Evolutionary conservation across 2,797 vertebrate species (phyloP).

Genomic region (Merluccius polli): DNA sequence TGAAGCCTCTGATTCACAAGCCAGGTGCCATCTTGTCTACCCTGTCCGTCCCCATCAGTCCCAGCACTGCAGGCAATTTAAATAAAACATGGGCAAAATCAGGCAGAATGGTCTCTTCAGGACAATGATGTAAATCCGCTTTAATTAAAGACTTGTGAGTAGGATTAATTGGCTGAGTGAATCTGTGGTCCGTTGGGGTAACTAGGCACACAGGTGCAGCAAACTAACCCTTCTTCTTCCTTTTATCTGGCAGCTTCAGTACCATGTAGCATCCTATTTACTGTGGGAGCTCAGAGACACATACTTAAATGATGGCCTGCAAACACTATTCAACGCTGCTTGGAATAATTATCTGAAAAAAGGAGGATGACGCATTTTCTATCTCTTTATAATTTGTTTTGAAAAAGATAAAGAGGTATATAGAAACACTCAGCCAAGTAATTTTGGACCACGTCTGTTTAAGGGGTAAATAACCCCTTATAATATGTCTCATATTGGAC

Average conservation of each 20-base stretch:
- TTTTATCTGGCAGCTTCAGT: background rate
- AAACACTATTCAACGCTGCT: too few species aligned
- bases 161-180: background rate
- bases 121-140: background rate
- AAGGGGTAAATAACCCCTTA: too few species aligned
- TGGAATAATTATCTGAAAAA: too few species aligned
- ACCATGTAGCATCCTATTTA: background rate
- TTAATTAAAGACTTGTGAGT: background rate
- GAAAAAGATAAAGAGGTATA: too few species aligned
- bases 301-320: background rate
- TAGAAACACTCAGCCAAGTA: too few species aligned
- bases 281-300: background rate
- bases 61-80: background rate
- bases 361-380: too few species aligned
- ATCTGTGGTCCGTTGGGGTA: background rate
- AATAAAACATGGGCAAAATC: slow-evolving; percentile 1
- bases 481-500: too few species aligned
- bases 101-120: background rate
- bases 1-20: background rate
- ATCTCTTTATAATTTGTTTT: too few species aligned
- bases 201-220: background rate
- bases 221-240: background rate
- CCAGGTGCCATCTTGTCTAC: background rate
- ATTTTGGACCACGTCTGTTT: too few species aligned
- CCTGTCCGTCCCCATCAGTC: background rate